phyloP scores from a whole-genome alignment of 2,797 vertebrate genomes.

The Mareca strepera region DNA sequence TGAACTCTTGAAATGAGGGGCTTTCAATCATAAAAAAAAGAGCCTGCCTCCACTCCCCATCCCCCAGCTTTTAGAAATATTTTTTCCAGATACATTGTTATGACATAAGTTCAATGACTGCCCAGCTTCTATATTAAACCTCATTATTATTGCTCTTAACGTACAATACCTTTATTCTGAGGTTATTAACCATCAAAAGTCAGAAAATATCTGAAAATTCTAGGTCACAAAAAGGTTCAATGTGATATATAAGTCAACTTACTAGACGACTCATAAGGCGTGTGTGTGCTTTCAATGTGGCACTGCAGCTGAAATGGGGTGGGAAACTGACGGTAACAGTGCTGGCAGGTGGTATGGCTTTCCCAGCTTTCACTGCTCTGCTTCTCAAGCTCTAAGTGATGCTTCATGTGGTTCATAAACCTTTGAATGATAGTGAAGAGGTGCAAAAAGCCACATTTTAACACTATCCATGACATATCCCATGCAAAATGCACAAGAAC shows the following conservation, averaged over 20 bases:
- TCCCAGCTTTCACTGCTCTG: slow-evolving; percentile 99
- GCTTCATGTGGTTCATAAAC: slow-evolving; percentile 99
- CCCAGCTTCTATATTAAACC: background rate
- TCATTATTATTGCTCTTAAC: background rate
- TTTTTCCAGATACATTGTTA: background rate
- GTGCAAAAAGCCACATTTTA: slow-evolving; percentile 29
- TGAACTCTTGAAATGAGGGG: background rate
- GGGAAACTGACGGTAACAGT: slow-evolving; percentile 96
- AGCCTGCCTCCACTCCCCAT: no score
- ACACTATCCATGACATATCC: background rate
- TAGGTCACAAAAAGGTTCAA: background rate
- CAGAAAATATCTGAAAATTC: background rate
- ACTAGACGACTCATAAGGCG: slow-evolving; percentile 93
- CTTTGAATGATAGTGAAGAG: slow-evolving; percentile 75
- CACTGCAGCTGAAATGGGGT: slow-evolving; percentile 99
- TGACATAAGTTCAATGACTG: background rate
- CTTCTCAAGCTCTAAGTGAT: slow-evolving; percentile 97
- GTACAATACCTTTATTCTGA: background rate
- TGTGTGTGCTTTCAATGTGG: slow-evolving; percentile 98
- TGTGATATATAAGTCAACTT: slow-evolving; percentile 51
- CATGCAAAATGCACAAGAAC: background rate
- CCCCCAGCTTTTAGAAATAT: fast-evolving
- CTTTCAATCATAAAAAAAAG: background rate
- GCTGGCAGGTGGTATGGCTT: slow-evolving; percentile 98
- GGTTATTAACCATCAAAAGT: background rate